These are phyloP conservation scores for Acromyrmex heyeri DNA, from an alignment of 1,140 invertebrate genomes.

Conservation along the genomic window DNA sequence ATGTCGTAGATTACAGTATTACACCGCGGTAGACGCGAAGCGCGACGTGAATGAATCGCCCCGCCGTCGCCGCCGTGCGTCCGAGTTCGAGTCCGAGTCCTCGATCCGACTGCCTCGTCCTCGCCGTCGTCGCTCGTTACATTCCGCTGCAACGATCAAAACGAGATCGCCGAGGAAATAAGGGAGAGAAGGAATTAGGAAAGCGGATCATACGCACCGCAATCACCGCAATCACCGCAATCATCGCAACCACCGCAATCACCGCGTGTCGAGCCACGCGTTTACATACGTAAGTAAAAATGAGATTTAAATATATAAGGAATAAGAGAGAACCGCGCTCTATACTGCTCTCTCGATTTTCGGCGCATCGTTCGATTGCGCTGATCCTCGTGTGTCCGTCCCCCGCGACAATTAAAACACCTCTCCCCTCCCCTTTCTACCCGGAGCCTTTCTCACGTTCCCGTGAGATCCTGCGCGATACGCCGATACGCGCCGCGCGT, in stretches of 20 bases:
- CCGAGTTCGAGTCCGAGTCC: background rate
- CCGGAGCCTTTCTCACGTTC: background rate
- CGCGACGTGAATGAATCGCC: slow-evolving; percentile 51
- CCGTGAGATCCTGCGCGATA: slow-evolving; percentile 49
- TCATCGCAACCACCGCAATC: background rate
- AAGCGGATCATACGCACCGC: background rate
- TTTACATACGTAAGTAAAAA: slow-evolving; percentile 44
- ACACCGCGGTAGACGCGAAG: slow-evolving; percentile 4
- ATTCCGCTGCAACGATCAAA: slow-evolving; percentile 52
- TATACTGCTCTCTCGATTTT: background rate
- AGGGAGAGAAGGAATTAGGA: slow-evolving; percentile 33
- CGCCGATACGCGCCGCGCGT: slow-evolving; percentile 12
- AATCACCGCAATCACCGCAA: background rate
- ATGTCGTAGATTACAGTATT: slow-evolving; percentile 15
- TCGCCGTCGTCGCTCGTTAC: slow-evolving; percentile 42
- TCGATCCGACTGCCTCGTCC: background rate
- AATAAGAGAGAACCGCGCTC: background rate
- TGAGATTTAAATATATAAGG: background rate
- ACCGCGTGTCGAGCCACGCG: slow-evolving; percentile 31
- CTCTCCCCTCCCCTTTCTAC: background rate
- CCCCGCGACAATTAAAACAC: background rate
- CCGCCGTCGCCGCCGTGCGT: background rate
- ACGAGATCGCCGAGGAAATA: slow-evolving; percentile 3
- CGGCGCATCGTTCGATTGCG: background rate
- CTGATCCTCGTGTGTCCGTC: slow-evolving; percentile 12